Base-by-base conservation (phyloP, 2,113 vertebrate genomes). In the Grammomys dolichurus region DNA sequence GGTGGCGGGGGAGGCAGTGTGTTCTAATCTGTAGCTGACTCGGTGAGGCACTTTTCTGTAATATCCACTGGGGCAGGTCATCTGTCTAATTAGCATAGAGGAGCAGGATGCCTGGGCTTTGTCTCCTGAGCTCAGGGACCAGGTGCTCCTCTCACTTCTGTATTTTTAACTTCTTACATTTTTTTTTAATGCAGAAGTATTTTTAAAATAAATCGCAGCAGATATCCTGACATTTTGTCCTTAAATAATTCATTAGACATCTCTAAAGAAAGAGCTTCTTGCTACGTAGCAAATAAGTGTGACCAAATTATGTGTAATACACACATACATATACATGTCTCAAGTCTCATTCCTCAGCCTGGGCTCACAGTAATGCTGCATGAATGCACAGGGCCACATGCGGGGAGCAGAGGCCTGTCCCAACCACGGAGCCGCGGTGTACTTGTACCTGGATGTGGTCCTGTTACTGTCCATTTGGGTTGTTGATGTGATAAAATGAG, bases 131-230 rank as follows among this genome's bases (percentile, higher is more conserved):
- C 77, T 48, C 11, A 4, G 82, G n/a, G 91, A 48, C 88, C 89
- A 90, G 67, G 60, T 33, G 63, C 33, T 70, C 67, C 48, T 33
- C 22, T 85, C n/a, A 6, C 28, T 84, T 73, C 60, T 87, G 87
- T 78, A 96, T 96, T 96, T 97, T 97, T 96, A 97, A 93, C 81
- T 90, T 89, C 54, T 60, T 95, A 69, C 63, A 94, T 77, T 82
- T 94, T 97, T 77, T 82, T 94, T 97, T 10, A 67, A 90, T 90
- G 75, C 69, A 58, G 80, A 95, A 82, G 31, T 81, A 92, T 90
- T 97, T 97, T 90, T 84, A 72, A 96, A 94, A 96, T 96, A 82
- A 94, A 90, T 90, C 46, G 33, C 75, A 87, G 69, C 75, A 84
- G 54, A 65, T 77, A 95, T 72, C 86, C 75, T 92, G 94, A 90